Evolutionary conservation across 2,888 invertebrate genomes (phyloP).

Genomic region (Tetragonisca angustula): DNA sequence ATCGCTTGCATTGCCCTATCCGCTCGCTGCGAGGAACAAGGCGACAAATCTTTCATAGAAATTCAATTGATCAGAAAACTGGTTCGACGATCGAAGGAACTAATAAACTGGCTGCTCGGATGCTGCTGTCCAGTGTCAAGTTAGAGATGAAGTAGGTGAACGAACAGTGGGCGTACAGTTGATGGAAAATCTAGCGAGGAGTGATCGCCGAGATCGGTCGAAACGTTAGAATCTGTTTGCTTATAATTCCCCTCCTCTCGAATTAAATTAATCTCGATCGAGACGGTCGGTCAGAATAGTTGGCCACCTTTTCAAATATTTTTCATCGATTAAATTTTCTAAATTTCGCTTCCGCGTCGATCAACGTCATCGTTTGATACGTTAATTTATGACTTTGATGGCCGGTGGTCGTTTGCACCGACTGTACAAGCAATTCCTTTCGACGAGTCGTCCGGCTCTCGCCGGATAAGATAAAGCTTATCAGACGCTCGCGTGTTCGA

Average conservation of each 20-base stretch:
- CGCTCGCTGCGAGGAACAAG: not conserved
- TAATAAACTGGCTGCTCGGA: not conserved
- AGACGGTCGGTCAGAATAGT: too few relatives aligned
- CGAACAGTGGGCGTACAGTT: not conserved
- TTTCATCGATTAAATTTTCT: too few relatives aligned
- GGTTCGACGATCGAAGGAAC: not conserved
- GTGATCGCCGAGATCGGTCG: not conserved
- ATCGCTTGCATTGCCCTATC: not conserved
- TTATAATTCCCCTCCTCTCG: too few relatives aligned
- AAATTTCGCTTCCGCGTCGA: too few relatives aligned
- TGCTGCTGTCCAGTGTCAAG: not conserved
- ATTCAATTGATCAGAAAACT: not conserved
- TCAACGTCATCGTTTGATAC: not conserved
- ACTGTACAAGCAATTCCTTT: constrained; percentile 1
- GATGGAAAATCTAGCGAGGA: not conserved
- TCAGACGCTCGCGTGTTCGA: constrained; percentile 43
- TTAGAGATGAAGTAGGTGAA: too few relatives aligned
- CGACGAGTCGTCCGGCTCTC: constrained; percentile 24
- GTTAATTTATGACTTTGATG: not conserved
- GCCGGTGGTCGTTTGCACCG: not conserved
- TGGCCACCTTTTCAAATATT: too few relatives aligned
- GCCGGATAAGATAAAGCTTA: constrained; percentile 74
- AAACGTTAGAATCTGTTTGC: not conserved
- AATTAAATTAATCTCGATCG: too few relatives aligned
- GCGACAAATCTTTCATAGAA: not conserved